Percentiles rank a stretch among this genome's conserved stretches.
phyloP scores from a whole-genome alignment of 1,140 invertebrate genomes.

The Macrotrachela quadricornifera region DNA sequence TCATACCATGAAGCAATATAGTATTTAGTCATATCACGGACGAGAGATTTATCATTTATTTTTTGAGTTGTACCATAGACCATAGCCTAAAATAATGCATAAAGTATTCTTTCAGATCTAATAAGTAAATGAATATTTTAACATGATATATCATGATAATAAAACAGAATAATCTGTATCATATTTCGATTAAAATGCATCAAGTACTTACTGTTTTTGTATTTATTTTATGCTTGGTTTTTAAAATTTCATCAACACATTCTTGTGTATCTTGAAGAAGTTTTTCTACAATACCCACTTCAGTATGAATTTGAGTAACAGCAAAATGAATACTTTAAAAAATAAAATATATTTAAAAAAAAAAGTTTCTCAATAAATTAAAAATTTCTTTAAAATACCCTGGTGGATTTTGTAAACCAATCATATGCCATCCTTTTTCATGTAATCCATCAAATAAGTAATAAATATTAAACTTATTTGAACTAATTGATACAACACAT shows the following conservation, averaged over 20 bases:
- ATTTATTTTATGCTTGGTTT: conserved; percentile 34
- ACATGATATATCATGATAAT: too few relatives aligned
- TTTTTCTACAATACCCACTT: conserved; percentile 54
- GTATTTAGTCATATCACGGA: conserved; percentile 53
- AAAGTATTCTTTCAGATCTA: too few relatives aligned
- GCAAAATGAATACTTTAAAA: conserved; percentile 63
- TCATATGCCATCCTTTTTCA: conserved; percentile 74
- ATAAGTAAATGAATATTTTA: too few relatives aligned
- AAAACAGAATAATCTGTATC: too few relatives aligned
- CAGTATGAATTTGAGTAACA: conserved; percentile 70
- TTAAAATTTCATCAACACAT: conserved; percentile 43
- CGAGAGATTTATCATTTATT: conserved; percentile 66
- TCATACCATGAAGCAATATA: background rate
- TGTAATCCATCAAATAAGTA: conserved; percentile 51
- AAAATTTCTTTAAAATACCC: conserved; percentile 47
- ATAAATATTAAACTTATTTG: conserved; percentile 72
- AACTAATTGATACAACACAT: conserved; percentile 70
- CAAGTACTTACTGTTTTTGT: too few relatives aligned
- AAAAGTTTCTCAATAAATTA: too few relatives aligned
- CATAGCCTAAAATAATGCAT: conserved; percentile 44
- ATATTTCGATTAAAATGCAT: too few relatives aligned
- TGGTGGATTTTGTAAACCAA: conserved; percentile 73
- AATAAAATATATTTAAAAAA: background rate
- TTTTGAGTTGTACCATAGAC: conserved; percentile 77
- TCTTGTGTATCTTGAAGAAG: conserved; percentile 57